Base-by-base conservation (phyloP, 1,140 invertebrate species). In the Chrysoperla carnea region DNA sequence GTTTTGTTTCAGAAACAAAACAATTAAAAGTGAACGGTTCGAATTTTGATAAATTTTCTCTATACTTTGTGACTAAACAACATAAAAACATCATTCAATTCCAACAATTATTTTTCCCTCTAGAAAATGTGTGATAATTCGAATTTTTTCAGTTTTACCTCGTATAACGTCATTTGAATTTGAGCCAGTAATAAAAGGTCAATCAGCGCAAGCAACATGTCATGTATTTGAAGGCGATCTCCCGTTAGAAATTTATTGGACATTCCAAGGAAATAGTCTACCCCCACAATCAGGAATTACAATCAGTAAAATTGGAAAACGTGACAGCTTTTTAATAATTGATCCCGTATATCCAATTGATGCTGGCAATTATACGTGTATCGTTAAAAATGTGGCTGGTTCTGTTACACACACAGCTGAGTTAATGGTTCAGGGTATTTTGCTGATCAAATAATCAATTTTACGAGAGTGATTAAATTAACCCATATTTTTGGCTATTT, bases 301-400 rank as follows among this genome's bases (percentile, higher is more conserved):
- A 29, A 66, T 77, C 42, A 67, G 71, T 43, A 76, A 78, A 60
- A 58, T 70, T 49, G 76, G 77, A 35, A 73, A 73, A 60, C 69
- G 77, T 47, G 76, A 73, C 54, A 78, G 75, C 48, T 68, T 80
- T 51, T 64, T 84, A 43, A 76, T 75, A 49, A 82, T 85, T 50
- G 78, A 81, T 59, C 73, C 67, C 47, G 72, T 78, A 41, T 66
- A 70, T 52, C 73, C 71, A 35, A 62, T 65, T 47, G 79, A 85
- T 60, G 74, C 78, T 46, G 84, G 83, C 52, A 81, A 78, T 54
- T 89, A 84, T 59, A 83, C 79, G n/a, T 89, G 84, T 60, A 67
- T 75, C 45, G 82, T 76, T 38, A 72, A 72, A 64, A 88, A 87
- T 62, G 64, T 67, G 43, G 81, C 78, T 45, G 81, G 80, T 41